Percentiles rank a stretch among this genome's conserved stretches.
phyloP scores from a whole-genome alignment of 2,113 vertebrate species.

The Trematocara macrostoma region DNA sequence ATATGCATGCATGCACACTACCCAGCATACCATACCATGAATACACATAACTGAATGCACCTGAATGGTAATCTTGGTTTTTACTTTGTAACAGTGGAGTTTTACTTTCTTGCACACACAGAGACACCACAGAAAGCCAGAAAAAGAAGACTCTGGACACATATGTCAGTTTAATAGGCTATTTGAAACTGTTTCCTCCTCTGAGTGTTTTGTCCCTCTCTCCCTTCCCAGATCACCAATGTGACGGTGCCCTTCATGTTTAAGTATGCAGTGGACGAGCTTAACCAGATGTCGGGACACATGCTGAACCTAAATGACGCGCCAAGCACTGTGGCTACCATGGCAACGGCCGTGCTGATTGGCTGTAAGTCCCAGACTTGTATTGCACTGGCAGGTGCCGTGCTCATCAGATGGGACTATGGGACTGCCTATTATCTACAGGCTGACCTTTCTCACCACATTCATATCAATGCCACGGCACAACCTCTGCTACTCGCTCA shows the following conservation, averaged over 20 bases:
- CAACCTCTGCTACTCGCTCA: constrained; percentile 25
- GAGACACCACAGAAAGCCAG: neutral
- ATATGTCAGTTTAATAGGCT: constrained; percentile 7
- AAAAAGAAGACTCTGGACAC: neutral
- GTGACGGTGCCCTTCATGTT: constrained; percentile 98
- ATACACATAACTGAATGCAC: neutral
- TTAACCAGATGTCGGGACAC: constrained; percentile 95
- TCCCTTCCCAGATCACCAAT: constrained; percentile 83
- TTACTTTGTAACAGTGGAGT: neutral
- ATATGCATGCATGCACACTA: neutral
- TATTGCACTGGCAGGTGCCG: constrained; percentile 59
- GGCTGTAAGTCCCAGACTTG: constrained; percentile 89
- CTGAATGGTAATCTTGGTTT: neutral
- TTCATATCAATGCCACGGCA: constrained; percentile 47
- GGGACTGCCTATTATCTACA: constrained; percentile 66
- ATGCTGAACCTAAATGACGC: constrained; percentile 89
- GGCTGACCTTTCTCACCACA: constrained; percentile 69
- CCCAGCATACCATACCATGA: neutral
- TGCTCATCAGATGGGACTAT: constrained; percentile 56
- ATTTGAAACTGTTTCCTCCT: constrained; percentile 17
- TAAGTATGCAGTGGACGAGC: constrained; percentile 95
- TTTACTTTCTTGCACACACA: neutral
- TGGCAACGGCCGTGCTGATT: constrained; percentile 93
- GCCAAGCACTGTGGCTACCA: constrained; percentile 88
- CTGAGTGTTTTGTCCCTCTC: constrained; percentile 1